phyloP scores from a whole-genome alignment of 30 jellyfish, hydroid and myxozoan genomes.

The Mastigias papua region DNA sequence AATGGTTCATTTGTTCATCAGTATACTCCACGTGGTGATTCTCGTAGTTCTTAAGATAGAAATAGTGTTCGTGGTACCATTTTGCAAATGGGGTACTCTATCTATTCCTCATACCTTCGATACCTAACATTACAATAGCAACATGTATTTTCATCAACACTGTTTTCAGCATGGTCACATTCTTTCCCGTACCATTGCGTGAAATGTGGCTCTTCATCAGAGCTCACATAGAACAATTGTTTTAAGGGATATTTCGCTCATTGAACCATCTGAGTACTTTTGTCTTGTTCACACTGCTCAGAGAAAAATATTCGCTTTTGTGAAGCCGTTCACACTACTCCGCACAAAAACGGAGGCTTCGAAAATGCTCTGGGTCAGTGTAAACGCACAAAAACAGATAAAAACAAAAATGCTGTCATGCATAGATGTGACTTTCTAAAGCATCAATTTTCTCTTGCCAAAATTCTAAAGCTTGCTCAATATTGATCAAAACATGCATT shows the following conservation, averaged over 20 bases:
- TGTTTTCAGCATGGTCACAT: slow-evolving; percentile 12
- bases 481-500: not conserved
- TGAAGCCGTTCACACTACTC: too few relatives aligned
- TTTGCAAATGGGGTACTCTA: slow-evolving; percentile 1
- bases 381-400: not conserved
- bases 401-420: too few relatives aligned
- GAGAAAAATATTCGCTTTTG: too few relatives aligned
- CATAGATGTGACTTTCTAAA: slow-evolving; percentile 19
- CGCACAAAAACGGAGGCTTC: not conserved
- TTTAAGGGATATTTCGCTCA: not conserved
- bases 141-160: not conserved
- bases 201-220: not conserved
- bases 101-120: not conserved
- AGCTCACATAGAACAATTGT: not conserved
- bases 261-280: slow-evolving; percentile 9
- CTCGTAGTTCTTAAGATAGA: not conserved
- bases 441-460: not conserved
- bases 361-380: not conserved
- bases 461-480: not conserved
- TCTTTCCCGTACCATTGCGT: too few relatives aligned
- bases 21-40: too few relatives aligned
- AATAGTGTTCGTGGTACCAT: slow-evolving; percentile 8
- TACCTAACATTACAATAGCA: slow-evolving; percentile 1
- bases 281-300: not conserved
- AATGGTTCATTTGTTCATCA: not conserved